These are phyloP conservation scores for Leptinotarsa undecemlineata DNA, from an alignment of 1,140 invertebrate species.

Conservation along the genomic window DNA sequence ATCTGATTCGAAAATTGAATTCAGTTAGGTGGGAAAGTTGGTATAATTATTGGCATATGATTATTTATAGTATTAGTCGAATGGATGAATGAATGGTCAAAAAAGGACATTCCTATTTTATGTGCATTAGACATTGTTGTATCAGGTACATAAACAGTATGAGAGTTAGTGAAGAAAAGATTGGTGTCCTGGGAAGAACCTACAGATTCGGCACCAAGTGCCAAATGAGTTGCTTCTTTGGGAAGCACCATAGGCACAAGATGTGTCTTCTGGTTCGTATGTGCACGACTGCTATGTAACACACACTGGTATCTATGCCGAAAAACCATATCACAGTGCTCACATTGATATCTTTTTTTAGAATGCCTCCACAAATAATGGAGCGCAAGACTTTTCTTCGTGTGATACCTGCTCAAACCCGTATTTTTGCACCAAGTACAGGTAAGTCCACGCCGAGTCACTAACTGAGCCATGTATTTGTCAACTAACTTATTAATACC, in stretches of 20 bases:
- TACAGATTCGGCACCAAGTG: constrained; percentile 39
- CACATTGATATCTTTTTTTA: constrained; percentile 51
- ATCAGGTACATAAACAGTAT: constrained; percentile 53
- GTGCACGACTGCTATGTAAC: constrained; percentile 54
- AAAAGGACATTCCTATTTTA: constrained; percentile 53
- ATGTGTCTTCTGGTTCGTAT: constrained; percentile 47
- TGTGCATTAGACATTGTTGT: constrained; percentile 48
- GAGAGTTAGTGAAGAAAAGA: constrained; percentile 45
- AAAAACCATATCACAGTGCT: constrained; percentile 54
- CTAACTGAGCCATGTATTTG: constrained; percentile 51
- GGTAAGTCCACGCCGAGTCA: constrained; percentile 45
- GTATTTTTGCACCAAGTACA: constrained; percentile 50
- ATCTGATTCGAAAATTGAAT: background rate
- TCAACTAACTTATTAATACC: constrained; percentile 41
- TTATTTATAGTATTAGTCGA: constrained; percentile 49
- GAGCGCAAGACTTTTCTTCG: constrained; percentile 46
- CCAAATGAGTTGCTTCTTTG: constrained; percentile 47
- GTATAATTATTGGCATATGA: constrained; percentile 54
- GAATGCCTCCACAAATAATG: constrained; percentile 53
- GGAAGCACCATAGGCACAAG: constrained; percentile 39
- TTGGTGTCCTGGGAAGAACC: constrained; percentile 40
- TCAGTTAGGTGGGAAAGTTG: constrained; percentile 53
- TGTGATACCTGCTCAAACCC: constrained; percentile 50
- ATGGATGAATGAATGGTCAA: constrained; percentile 54
- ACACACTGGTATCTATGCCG: constrained; percentile 56